phyloP scores from a whole-genome alignment of 2,113 vertebrate genomes.

The Camelus bactrianus region DNA sequence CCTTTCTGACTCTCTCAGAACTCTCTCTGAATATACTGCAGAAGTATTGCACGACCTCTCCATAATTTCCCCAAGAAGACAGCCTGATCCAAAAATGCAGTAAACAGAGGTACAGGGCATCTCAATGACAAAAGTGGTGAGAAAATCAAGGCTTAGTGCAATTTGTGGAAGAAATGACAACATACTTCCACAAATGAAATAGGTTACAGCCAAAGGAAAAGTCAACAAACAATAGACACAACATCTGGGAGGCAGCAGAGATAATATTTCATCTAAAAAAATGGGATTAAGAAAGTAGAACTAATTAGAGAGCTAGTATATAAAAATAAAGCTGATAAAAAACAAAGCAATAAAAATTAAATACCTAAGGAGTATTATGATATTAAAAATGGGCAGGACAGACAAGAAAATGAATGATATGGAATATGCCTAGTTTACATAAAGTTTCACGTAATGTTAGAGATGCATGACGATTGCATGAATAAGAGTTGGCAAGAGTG shows the following conservation, averaged over 20 bases:
- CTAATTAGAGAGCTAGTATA: not conserved
- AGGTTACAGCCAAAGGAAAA: not conserved
- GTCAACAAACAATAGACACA: not conserved
- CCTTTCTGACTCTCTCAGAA: not conserved
- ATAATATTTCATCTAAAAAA: not conserved
- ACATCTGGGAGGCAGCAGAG: not conserved
- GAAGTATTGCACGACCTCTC: not conserved
- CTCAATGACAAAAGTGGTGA: not conserved
- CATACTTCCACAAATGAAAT: not conserved
- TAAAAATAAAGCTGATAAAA: conserved; percentile 38
- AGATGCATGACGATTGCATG: not conserved
- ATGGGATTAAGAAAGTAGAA: not conserved
- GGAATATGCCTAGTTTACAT: not conserved
- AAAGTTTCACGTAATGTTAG: not conserved
- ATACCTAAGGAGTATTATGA: not conserved
- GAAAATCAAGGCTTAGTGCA: not conserved
- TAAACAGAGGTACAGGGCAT: not conserved
- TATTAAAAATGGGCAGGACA: not conserved
- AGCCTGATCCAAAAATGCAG: not conserved
- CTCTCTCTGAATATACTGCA: not conserved
- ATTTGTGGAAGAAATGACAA: not conserved
- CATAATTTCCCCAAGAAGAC: not conserved
- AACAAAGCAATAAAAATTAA: not conserved
- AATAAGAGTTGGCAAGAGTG: not conserved
- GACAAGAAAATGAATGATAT: not conserved